Conservation (phyloP, 2,797 vertebrate species). For the Manis pentadactyla region DNA sequence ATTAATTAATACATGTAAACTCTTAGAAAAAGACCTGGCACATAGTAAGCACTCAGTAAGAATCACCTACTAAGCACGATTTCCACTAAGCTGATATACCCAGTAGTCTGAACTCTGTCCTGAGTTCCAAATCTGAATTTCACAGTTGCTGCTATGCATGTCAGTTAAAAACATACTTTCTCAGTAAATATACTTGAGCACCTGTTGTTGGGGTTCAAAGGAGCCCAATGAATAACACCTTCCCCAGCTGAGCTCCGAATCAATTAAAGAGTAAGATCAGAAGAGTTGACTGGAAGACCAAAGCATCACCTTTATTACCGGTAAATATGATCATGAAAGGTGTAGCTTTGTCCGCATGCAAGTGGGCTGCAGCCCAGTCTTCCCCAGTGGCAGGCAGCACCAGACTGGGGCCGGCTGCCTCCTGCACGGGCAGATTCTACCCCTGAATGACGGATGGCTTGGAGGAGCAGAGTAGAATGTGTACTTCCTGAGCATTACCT, state of each 20-base stretch:
- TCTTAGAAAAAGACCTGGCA: not conserved
- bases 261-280: not conserved
- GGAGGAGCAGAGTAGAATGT: not conserved
- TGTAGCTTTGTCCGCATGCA: not conserved
- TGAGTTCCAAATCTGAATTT: slow-evolving; percentile 1
- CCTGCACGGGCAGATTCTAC: not conserved
- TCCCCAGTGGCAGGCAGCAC: not conserved
- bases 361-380: not conserved
- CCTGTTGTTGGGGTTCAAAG: not conserved
- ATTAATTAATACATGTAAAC: not conserved
- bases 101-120: not conserved
- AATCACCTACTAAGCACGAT: not conserved
- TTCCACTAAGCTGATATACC: not conserved
- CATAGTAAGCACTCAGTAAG: not conserved
- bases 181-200: slow-evolving; percentile 11
- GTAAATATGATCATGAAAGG: not conserved
- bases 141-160: not conserved
- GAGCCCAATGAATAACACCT: not conserved
- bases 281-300: not conserved
- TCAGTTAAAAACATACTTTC: slow-evolving; percentile 28
- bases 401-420: not conserved
- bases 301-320: not conserved
- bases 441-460: not conserved
- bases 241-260: not conserved
- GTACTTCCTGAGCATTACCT: not conserved